These are phyloP conservation scores for Palythoa caribaeorum DNA, from an alignment of 92 coral and sea anemone species.

Conservation along the genomic window DNA sequence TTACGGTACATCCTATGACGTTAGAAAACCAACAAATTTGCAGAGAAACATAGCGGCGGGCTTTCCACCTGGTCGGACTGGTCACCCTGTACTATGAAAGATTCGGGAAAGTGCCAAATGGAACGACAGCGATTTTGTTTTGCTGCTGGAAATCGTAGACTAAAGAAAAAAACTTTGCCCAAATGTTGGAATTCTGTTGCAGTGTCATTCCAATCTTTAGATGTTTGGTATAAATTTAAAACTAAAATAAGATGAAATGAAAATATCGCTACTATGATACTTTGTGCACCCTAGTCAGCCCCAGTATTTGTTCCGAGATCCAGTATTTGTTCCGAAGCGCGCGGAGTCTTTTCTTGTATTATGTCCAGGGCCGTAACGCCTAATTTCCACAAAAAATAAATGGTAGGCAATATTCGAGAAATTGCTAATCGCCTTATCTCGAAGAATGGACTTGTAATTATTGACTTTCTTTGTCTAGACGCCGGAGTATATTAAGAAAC, in stretches of 20 bases:
- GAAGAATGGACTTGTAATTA: background rate
- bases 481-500: slow-evolving; percentile 10
- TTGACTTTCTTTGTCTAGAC: background rate
- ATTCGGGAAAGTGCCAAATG: slow-evolving; percentile 32
- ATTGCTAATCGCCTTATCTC: background rate
- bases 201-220: no score
- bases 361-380: background rate
- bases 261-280: no score
- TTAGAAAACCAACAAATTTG: no score
- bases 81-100: slow-evolving; percentile 31
- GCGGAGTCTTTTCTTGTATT: no score
- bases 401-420: no score
- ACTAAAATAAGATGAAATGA: no score
- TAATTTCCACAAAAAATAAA: no score
- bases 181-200: background rate
- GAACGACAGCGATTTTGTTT: slow-evolving; percentile 42
- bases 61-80: slow-evolving; percentile 33
- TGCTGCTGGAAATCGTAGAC: slow-evolving; percentile 19
- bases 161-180: slow-evolving; percentile 25
- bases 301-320: no score
- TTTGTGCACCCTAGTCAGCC: no score
- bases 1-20: no score
- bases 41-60: slow-evolving; percentile 3
- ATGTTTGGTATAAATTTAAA: no score
- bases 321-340: no score